Percentiles rank a stretch among this genome's conserved stretches.
These are phyloP conservation scores for Globodera rostochiensis DNA, from an alignment of 1,140 invertebrate species.

Conservation along the genomic window DNA sequence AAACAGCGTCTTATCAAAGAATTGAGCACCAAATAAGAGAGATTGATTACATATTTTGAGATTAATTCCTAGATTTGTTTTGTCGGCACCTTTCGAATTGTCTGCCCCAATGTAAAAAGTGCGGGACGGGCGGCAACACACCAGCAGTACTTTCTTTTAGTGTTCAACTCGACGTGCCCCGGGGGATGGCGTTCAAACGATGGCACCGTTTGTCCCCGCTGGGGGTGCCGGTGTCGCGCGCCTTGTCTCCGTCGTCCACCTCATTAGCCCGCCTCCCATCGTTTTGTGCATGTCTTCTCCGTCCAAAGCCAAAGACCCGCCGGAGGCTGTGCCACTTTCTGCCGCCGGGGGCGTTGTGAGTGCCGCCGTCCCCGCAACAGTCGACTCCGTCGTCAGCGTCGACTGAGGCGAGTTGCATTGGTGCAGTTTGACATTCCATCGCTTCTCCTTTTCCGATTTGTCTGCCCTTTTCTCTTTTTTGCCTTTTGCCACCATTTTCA, in stretches of 20 bases:
- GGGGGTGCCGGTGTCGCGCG: neutral
- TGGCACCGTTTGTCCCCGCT: neutral
- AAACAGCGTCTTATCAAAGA: neutral
- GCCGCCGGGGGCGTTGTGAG: neutral
- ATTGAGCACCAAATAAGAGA: neutral
- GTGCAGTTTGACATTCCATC: neutral
- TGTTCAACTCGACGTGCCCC: too few relatives aligned
- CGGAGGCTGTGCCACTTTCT: neutral
- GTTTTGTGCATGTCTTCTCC: neutral
- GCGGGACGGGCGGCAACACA: too few relatives aligned
- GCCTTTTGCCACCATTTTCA: neutral
- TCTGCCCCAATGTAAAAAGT: too few relatives aligned
- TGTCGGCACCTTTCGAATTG: too few relatives aligned
- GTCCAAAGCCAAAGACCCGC: too few relatives aligned
- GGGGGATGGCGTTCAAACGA: neutral
- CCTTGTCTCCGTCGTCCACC: neutral
- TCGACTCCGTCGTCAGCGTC: neutral
- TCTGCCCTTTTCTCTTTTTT: neutral
- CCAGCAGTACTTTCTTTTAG: too few relatives aligned
- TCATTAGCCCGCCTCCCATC: neutral
- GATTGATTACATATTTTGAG: neutral
- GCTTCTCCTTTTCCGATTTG: neutral
- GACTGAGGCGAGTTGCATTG: conserved; percentile 12
- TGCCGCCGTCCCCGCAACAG: neutral
- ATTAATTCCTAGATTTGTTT: neutral